A percentile compares a stretch with the other conserved stretches of the same genome.
phyloP scores from a whole-genome alignment of 2,113 vertebrate species.

The Scytalopus superciliaris region DNA sequence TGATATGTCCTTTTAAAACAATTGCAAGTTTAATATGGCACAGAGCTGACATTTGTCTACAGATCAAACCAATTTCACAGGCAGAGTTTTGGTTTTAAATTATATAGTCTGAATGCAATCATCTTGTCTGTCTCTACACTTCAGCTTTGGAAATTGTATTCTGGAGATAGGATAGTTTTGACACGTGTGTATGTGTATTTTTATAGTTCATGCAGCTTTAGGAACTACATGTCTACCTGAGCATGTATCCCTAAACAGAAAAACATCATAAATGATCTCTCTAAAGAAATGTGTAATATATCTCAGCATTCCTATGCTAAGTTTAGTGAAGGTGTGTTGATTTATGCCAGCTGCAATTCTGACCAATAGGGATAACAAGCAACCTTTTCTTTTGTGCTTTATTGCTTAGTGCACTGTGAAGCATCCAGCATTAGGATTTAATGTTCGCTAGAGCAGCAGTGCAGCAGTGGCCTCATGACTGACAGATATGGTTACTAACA shows the following conservation, averaged over 20 bases:
- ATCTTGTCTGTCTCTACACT: not conserved
- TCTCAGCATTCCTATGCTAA: not conserved
- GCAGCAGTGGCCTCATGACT: not conserved
- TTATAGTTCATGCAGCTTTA: not conserved
- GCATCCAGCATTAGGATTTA: conserved; percentile 2
- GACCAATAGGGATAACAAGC: not conserved
- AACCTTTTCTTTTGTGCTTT: not conserved
- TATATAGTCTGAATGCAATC: not conserved
- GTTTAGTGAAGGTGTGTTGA: not conserved
- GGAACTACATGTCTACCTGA: not conserved
- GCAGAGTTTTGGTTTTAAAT: conserved; percentile 14
- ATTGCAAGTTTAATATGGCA: conserved; percentile 16
- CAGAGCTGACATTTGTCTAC: conserved; percentile 42
- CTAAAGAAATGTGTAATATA: not conserved
- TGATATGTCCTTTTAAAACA: conserved; percentile 51
- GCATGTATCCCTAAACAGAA: not conserved
- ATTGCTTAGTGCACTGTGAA: not conserved
- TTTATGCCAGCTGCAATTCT: not conserved
- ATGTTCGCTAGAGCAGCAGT: conserved; percentile 12
- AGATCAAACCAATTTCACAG: conserved; percentile 16
- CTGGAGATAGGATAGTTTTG: not conserved
- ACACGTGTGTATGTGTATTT: not conserved
- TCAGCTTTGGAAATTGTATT: not conserved
- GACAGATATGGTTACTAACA: conserved; percentile 9
- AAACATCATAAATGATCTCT: not conserved